A percentile compares a stretch with the other conserved stretches of the same genome.
Conservation (phyloP, 1,140 invertebrate genomes). For the Aphis gossypii region DNA sequence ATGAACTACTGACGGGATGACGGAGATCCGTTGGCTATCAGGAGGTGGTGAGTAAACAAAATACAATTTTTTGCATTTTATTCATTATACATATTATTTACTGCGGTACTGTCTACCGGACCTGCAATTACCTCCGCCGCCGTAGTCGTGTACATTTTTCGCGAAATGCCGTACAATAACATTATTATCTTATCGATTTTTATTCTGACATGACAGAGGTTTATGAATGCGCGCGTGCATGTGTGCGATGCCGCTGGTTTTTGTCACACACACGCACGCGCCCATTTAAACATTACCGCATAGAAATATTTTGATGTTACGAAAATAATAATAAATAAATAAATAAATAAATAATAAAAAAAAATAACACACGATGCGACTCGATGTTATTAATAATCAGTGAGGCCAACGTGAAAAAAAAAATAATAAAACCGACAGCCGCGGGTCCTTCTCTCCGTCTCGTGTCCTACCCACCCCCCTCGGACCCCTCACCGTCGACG, state of each 20-base stretch:
- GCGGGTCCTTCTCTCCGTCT: neutral
- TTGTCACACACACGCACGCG: neutral
- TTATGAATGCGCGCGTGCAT: neutral
- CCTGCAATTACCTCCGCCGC: neutral
- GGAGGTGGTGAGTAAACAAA: conserved; percentile 61
- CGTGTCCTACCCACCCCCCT: conserved; percentile 14
- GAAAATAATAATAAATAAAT: conserved; percentile 26
- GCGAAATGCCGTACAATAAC: neutral
- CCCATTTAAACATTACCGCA: neutral
- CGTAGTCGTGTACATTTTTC: neutral
- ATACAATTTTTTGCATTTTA: neutral
- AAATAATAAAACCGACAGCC: neutral
- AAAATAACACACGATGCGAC: neutral
- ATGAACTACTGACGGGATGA: conserved; percentile 60
- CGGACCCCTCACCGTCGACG: neutral
- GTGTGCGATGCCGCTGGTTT: neutral
- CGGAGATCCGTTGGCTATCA: conserved; percentile 61
- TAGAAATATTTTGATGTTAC: neutral
- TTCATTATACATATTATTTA: too few species aligned
- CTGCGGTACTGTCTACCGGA: neutral
- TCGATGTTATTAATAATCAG: conserved; percentile 50
- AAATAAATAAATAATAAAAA: conserved; percentile 16
- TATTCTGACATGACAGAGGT: neutral
- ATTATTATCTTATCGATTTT: conserved; percentile 9
- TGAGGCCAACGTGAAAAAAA: conserved; percentile 54